Base-by-base conservation (phyloP, 2,888 invertebrate species). In the Chloroclysta siterata region DNA sequence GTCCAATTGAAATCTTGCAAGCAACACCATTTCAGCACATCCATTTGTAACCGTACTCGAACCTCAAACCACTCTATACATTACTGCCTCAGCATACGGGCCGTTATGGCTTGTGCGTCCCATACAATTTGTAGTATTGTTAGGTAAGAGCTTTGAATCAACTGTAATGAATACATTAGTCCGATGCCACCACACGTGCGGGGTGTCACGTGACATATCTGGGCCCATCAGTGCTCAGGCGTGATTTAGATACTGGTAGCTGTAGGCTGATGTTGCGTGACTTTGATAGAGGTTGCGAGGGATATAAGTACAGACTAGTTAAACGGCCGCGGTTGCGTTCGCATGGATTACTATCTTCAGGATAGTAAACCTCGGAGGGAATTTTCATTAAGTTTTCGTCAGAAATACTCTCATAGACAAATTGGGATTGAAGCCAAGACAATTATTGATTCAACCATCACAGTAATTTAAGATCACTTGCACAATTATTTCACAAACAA, bases 81-180 rank as follows among this genome's bases (percentile, higher is more conserved):
- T 56, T 60, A 57, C 53, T 57, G 33, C 53, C 39, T 44, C 39
- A 13, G 51, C 53, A 60, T 36, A 63, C 53, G 46, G 33, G 41
- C 51, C 46, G 36, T 60, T 60, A 66, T 61, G 55, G 63, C 50
- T 52, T 67, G 57, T 58, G 57, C 66, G 53, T 56, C 15, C 6
- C 46, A 8, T 39, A 58, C 58, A 63, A 59, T 53, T 66, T 59
- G 66, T 66, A 58, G 57, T 67, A 58, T 65, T 63, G 66, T 67
- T 67, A 62, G 61, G 68, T 71, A 53, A 66, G 65, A 59, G 68
- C 62, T 68, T 50, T 62, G 65, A 72, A 72, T 70, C 66, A 66
- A 69, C 71, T 58, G 66, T 67, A 70, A 71, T 71, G 71, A 71
- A 72, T 72, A 71, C 72, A 72, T 71, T 72, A 73, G 66, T 66